These are phyloP conservation scores for Sebastes minor DNA, from an alignment of 2,797 vertebrate genomes.

Conservation along the genomic window DNA sequence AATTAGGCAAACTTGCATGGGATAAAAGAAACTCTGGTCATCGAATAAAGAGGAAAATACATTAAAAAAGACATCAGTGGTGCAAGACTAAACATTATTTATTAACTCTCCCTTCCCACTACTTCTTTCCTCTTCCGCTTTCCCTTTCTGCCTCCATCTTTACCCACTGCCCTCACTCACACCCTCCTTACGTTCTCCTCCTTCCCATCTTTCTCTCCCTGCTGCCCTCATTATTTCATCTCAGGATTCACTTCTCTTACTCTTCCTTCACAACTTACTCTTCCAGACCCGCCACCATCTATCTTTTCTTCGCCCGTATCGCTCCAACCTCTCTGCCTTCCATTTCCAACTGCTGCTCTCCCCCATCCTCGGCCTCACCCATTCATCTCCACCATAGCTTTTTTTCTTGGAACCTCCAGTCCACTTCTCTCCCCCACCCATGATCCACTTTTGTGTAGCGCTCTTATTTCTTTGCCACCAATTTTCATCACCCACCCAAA, in stretches of 20 bases:
- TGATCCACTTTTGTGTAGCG: slow-evolving; percentile 26
- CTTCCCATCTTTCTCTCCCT: slow-evolving; percentile 20
- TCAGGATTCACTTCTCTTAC: background rate
- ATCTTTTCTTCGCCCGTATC: slow-evolving; percentile 21
- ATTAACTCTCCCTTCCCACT: background rate
- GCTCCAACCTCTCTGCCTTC: slow-evolving; percentile 19
- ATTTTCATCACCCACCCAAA: slow-evolving; percentile 24
- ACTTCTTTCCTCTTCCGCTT: background rate
- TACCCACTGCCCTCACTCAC: background rate
- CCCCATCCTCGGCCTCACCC: background rate
- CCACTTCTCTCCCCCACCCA: slow-evolving; percentile 21
- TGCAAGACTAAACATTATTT: background rate
- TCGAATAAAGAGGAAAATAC: background rate
- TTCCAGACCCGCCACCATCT: slow-evolving; percentile 17
- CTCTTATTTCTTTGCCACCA: slow-evolving; percentile 25
- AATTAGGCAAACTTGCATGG: background rate
- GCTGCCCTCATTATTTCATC: slow-evolving; percentile 53
- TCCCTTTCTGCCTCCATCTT: background rate
- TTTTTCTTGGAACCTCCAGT: slow-evolving; percentile 8
- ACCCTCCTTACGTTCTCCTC: background rate
- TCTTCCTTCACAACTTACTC: slow-evolving; percentile 13
- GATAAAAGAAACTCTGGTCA: background rate
- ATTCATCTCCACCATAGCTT: slow-evolving; percentile 22
- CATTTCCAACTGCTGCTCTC: slow-evolving; percentile 13
- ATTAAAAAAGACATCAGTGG: background rate